Percentiles rank a stretch among this genome's conserved stretches.
Evolutionary conservation across 2,888 invertebrate genomes (phyloP).

Genomic region (Protula sp.): DNA sequence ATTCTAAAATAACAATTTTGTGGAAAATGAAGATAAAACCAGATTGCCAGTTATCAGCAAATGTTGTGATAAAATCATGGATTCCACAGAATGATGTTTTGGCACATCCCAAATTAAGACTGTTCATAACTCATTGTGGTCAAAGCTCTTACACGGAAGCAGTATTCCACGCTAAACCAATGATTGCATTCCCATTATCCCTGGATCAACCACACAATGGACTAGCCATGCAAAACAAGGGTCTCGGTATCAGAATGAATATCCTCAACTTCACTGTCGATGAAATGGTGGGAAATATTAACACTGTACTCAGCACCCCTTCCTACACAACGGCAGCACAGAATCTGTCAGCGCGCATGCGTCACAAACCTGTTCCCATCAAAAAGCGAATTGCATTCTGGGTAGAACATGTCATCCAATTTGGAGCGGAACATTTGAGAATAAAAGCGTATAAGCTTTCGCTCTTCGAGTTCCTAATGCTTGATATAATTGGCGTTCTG

Average conservation of each 20-base stretch:
- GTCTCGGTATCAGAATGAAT: constrained; percentile 8
- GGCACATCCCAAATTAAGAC: constrained; percentile 4
- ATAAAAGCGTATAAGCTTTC: too few relatives aligned
- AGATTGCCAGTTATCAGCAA: constrained; percentile 1
- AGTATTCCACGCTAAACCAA: constrained; percentile 9
- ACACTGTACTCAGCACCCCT: not conserved
- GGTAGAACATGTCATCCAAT: too few relatives aligned
- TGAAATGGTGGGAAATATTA: constrained; percentile 6
- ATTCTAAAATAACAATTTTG: constrained; percentile 7
- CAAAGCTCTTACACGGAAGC: constrained; percentile 11
- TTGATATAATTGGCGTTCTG: too few relatives aligned
- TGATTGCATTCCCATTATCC: constrained; percentile 10
- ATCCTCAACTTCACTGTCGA: constrained; percentile 6
- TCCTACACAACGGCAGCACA: constrained; percentile 1
- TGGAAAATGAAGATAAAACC: not conserved
- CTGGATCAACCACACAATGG: constrained; percentile 10
- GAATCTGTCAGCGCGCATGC: not conserved
- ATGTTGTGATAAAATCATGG: constrained; percentile 8
- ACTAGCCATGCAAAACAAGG: constrained; percentile 1
- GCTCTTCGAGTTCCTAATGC: too few relatives aligned
- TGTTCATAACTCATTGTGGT: constrained; percentile 13
- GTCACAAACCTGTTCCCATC: too few relatives aligned
- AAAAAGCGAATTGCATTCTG: too few relatives aligned
- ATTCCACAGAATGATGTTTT: constrained; percentile 15
- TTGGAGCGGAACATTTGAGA: too few relatives aligned